Evolutionary conservation across 2,888 invertebrate species (phyloP).

Genomic region (Boloria selene): DNA sequence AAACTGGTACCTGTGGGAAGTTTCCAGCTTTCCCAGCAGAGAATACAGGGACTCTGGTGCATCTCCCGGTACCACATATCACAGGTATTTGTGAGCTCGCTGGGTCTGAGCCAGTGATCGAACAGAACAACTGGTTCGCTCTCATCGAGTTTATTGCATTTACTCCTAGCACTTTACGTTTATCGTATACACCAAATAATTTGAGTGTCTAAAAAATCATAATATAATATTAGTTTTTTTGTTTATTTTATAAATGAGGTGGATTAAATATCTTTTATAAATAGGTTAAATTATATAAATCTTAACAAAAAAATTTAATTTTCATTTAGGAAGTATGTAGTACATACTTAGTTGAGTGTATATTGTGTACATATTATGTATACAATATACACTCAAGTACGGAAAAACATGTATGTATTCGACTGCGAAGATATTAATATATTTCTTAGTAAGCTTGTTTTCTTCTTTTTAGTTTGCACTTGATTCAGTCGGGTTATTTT

Average conservation of each 20-base stretch:
- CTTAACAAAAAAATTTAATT: too few species aligned
- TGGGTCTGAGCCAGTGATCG: conserved; percentile 60
- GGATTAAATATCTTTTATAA: background rate
- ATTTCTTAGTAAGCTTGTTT: too few species aligned
- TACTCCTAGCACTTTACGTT: conserved; percentile 64
- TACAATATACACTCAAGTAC: too few species aligned
- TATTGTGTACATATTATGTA: too few species aligned
- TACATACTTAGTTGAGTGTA: too few species aligned
- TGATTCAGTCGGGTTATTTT: too few species aligned
- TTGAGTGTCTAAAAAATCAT: conserved; percentile 58
- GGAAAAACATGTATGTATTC: too few species aligned
- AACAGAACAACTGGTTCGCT: conserved; percentile 69
- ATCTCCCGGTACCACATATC: conserved; percentile 65
- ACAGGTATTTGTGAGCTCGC: conserved; percentile 54
- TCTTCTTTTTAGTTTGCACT: too few species aligned
- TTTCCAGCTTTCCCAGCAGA: conserved; percentile 59
- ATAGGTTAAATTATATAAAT: too few species aligned
- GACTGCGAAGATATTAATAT: too few species aligned
- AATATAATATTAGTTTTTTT: background rate
- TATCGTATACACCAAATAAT: conserved; percentile 54
- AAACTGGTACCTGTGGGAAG: conserved; percentile 53
- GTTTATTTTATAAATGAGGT: too few species aligned
- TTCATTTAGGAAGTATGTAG: too few species aligned
- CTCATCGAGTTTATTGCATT: conserved; percentile 73
- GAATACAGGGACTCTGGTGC: conserved; percentile 71